A percentile compares a stretch with the other conserved stretches of the same genome.
phyloP scores from a whole-genome alignment of 2,113 vertebrate genomes.

The Osmerus mordax region DNA sequence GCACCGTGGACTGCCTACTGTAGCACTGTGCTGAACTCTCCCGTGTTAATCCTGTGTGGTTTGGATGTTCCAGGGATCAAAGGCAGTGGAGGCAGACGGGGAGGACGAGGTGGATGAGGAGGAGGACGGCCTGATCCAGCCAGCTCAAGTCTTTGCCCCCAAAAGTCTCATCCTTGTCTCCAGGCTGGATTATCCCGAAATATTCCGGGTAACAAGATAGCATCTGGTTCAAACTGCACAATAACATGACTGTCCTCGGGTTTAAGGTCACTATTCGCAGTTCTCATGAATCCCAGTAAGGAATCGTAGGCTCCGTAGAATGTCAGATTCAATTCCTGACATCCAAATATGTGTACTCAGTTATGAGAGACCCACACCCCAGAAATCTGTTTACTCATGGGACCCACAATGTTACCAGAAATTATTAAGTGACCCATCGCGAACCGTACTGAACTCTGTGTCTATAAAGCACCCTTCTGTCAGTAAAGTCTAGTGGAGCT shows the following conservation, averaged over 20 bases:
- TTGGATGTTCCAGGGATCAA: conserved; percentile 82
- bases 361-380: no score
- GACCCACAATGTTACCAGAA: no score
- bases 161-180: conserved; percentile 97
- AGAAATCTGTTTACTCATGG: no score
- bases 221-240: conserved; percentile 44
- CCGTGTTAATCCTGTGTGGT: conserved; percentile 19
- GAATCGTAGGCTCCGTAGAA: no score
- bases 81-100: conserved; percentile 77
- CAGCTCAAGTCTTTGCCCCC: conserved; percentile 95
- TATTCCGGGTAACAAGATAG: conserved; percentile 87
- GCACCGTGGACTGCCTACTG: neutral
- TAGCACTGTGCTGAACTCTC: conserved; percentile 35
- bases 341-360: no score
- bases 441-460: neutral
- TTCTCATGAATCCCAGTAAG: no score
- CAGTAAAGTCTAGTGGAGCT: neutral
- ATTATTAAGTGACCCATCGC: no score
- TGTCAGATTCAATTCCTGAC: no score
- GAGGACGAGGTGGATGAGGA: conserved; percentile 87
- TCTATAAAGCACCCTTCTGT: neutral
- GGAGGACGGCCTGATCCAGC: conserved; percentile 90
- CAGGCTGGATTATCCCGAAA: conserved; percentile 94
- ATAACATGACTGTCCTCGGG: conserved; percentile 35
- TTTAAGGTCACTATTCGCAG: neutral